Base-by-base conservation (phyloP, 2,888 invertebrate genomes). In the Caenorhabditis wallacei region DNA sequence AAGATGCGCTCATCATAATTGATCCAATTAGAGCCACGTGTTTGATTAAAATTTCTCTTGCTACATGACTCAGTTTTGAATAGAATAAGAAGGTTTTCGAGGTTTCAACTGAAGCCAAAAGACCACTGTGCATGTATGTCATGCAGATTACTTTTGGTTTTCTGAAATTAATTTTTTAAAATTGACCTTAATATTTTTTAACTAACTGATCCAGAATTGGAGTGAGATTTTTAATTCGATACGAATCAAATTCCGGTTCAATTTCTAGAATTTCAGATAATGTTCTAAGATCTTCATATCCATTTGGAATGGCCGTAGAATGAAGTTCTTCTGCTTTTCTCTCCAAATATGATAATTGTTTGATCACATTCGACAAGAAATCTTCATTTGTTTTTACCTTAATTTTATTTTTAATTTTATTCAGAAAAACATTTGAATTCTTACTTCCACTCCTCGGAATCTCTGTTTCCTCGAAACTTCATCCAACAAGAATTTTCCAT, bases 1-100 rank as follows among this genome's bases (percentile, higher is more conserved):
- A 75, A 1, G 75, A 66, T 1, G 75, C 66, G 51, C 66, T 57
- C 46, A 56, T 54, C 75, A 75, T 75, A 37, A 66, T 75, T 10
- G 75, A 75, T 2, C 75, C 75, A 22, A 75, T 46, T 11, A 75
- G 18, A 1, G 66, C 46, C 10, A 75, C 66, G 18, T 75, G 75
- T 56, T 66, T 75, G 30, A 75, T 26, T 0, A 75, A 48, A 7
- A 22, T 59, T 37, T 59, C 51, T 26, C 30, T 56, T 0, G 66
- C 18, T 5, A 48, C 57, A n/a, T 51, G 26, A 13, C 48, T 57
- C 22, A 75, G 13, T 75, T 59, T 66, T 7, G 75, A 57, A 18
- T 51, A 59, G 26, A 57, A 75, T 7, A 57, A 48, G 11, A 57
- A 75, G 0, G 66, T 63, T 26, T 75, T 75, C 1, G 78, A 63